These are phyloP conservation scores for Drosophila nasuta DNA, from an alignment of 1,140 invertebrate species.

Conservation along the genomic window DNA sequence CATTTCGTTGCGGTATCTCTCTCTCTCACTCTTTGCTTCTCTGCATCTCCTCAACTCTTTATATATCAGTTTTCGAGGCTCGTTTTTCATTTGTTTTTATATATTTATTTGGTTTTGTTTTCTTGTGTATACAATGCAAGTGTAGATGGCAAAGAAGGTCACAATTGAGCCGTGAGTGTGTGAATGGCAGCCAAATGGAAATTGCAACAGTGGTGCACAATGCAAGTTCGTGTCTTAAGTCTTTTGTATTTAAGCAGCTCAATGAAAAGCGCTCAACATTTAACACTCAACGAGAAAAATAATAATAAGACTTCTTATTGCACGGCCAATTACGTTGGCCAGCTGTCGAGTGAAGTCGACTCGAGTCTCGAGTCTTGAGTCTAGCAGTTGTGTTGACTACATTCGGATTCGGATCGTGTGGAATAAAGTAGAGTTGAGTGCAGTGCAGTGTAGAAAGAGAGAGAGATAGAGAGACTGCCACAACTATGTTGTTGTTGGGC, in stretches of 20 bases:
- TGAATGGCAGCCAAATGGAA: conserved; percentile 48
- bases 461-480: conserved; percentile 2
- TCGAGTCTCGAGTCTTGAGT: conserved; percentile 12
- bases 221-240: conserved; percentile 81
- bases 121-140: conserved; percentile 29
- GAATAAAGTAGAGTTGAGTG: conserved; percentile 15
- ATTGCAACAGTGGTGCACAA: conserved; percentile 53
- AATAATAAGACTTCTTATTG: conserved; percentile 6
- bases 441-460: background rate
- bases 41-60: background rate
- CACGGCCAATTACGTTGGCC: conserved; percentile 54
- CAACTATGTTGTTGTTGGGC: conserved; percentile 59
- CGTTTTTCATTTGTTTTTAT: conserved; percentile 27
- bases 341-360: conserved; percentile 33
- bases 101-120: conserved; percentile 21
- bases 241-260: conserved; percentile 58
- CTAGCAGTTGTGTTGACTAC: background rate
- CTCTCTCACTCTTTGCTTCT: conserved; percentile 9
- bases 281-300: conserved; percentile 31
- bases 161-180: conserved; percentile 49
- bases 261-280: conserved; percentile 54
- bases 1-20: background rate
- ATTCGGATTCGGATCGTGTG: background rate
- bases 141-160: conserved; percentile 63
- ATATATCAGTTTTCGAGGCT: background rate